A percentile compares a stretch with the other conserved stretches of the same genome.
Conservation (phyloP, 1,140 invertebrate species). For the Heliothis subflexa region DNA sequence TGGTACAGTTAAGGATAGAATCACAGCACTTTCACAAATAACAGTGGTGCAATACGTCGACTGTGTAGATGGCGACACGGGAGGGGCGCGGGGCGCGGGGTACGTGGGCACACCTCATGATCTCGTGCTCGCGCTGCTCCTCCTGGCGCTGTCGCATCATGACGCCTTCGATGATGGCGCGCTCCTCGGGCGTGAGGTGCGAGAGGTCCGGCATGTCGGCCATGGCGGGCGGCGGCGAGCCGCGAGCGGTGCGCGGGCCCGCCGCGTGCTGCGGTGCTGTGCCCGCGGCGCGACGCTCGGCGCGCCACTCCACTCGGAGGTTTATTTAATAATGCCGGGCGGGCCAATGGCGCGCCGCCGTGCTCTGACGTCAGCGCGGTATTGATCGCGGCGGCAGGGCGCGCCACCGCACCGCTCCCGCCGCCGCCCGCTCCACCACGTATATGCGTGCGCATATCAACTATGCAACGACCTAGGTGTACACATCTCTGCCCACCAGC, state of each 20-base stretch:
- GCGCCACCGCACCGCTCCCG: conserved; percentile 60
- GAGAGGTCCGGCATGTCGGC: conserved; percentile 97
- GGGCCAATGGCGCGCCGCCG: conserved; percentile 80
- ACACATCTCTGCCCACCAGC: conserved; percentile 33
- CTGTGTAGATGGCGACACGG: conserved; percentile 51
- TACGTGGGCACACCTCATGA: conserved; percentile 93
- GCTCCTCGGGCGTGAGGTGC: conserved; percentile 98
- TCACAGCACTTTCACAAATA: conserved; percentile 52
- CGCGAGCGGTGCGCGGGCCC: conserved; percentile 77
- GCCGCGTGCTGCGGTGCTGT: conserved; percentile 83
- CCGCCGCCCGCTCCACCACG: conserved; percentile 55
- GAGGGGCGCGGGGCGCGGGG: conserved; percentile 54
- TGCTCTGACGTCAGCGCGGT: conserved; percentile 79
- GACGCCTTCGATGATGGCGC: conserved; percentile 98
- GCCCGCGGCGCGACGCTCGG: conserved; percentile 75
- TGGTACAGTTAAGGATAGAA: conserved; percentile 10
- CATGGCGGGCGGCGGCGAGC: conserved; percentile 87
- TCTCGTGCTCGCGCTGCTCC: conserved; percentile 97
- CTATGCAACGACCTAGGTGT: conserved; percentile 43
- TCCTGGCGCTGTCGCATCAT: conserved; percentile 98
- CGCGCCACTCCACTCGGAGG: conserved; percentile 80
- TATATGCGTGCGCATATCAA: conserved; percentile 69
- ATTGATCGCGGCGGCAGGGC: conserved; percentile 72
- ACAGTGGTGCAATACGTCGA: conserved; percentile 60
- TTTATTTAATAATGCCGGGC: conserved; percentile 82